Evolutionary conservation across 2,113 vertebrate genomes (phyloP), one percentile per base, ranked within the genome.

Genomic region (Chloroceryle aenea): DNA sequence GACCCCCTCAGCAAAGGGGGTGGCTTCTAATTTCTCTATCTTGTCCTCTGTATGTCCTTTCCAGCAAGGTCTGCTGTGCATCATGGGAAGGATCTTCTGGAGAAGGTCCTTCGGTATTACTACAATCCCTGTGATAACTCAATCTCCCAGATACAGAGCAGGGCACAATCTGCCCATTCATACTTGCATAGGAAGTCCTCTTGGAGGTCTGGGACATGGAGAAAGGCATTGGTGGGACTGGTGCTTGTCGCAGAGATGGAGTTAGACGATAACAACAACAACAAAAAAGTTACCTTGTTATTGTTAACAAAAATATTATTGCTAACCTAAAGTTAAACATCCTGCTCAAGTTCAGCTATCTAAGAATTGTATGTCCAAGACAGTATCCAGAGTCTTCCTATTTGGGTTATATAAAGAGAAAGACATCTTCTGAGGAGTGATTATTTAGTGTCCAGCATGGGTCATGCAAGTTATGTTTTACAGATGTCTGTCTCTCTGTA

Each of bases 171-270:
- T 73, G 17, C 43, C 36, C 2, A 0, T 47, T 93, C 76, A 34
- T 45, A 56, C 2, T 42, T 43, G 30, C 40, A 38, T 4, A 38
- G 40, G 18, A 36, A 48, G 62, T 58, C 4, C 32, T 62, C 7
- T 15, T 0, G 0, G 55, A 67, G 68, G 50, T 30, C 20, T 18
- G 19, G 45, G 17, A 8, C 1, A 0, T 22, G 29, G 53, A 73
- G 53, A 38, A 59, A 38, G n/a, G 10, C 2, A 2, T 22, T 50
- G 55, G 12, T 64, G 34, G 48, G n/a, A 36, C 45, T 40, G 36
- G 32, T 58, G n/a, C 59, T 72, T 47, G 72, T 30, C 25, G 38
- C 16, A 8, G 45, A 58, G 45, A 7, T 69, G 43, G 50, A 48
- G 16, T 47, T 52, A 32, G 55, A 7, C 1, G 6, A 48, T 62